A percentile compares a stretch with the other conserved stretches of the same genome.
These are phyloP conservation scores for Platyura marginata DNA, from an alignment of 1,140 invertebrate genomes.

Conservation along the genomic window DNA sequence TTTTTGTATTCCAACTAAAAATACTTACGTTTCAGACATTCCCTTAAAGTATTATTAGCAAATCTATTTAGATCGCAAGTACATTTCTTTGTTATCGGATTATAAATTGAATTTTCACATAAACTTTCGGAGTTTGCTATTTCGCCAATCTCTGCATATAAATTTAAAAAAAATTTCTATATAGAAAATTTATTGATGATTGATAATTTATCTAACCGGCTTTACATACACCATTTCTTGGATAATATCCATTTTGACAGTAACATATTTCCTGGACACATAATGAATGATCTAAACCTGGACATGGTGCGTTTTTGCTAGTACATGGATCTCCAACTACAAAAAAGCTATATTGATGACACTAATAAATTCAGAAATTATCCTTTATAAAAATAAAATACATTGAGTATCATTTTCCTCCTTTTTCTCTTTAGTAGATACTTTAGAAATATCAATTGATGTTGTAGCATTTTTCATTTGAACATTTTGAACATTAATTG, in stretches of 20 bases:
- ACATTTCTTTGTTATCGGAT: conserved; percentile 17
- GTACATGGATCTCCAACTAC: conserved; percentile 14
- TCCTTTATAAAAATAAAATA: conserved; percentile 7
- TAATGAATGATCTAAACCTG: conserved; percentile 16
- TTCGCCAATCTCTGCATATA: conserved; percentile 17
- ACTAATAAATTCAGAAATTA: neutral
- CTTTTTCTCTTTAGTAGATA: conserved; percentile 17
- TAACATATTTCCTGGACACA: conserved; percentile 16
- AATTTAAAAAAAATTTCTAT: neutral
- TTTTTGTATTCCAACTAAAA: neutral
- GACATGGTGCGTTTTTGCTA: conserved; percentile 16
- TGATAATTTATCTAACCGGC: conserved; percentile 15
- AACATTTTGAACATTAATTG: neutral
- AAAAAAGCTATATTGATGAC: neutral
- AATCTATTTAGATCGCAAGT: conserved; percentile 23
- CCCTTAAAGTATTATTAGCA: conserved; percentile 17
- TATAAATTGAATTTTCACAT: conserved; percentile 15
- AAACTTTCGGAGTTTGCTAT: conserved; percentile 21
- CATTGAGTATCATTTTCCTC: conserved; percentile 18
- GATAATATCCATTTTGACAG: conserved; percentile 17
- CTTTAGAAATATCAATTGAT: conserved; percentile 4
- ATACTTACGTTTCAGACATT: conserved; percentile 20
- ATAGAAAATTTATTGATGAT: conserved; percentile 1
- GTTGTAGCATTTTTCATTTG: neutral
- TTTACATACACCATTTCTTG: conserved; percentile 18